Base-by-base conservation (phyloP, 2,888 invertebrate genomes). In the Chouioia cunea region DNA sequence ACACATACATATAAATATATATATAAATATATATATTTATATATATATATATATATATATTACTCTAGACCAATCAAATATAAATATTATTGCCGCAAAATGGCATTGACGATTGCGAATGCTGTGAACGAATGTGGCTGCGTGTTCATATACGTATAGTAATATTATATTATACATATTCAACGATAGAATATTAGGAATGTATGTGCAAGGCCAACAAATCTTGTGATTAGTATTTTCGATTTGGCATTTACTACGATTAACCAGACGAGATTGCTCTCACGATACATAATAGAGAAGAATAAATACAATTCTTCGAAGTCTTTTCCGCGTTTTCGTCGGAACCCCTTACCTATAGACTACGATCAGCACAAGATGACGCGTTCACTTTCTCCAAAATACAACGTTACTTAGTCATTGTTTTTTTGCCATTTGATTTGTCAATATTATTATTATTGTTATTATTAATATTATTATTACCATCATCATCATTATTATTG, bases 81-180 rank as follows among this genome's bases (percentile, higher is more conserved):
- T 53, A 50, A 73, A 67, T 70, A 74, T 75, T 73, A 66, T 73
- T 70, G 73, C 65, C 58, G 23, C 53, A 22, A 22, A 57, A 12
- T 59, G 65, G 50, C 68, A 68, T 64, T 72, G 74, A 58, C 76
- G 72, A 75, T 74, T 54, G 53, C 64, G 76, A 71, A 77, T 74
- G 74, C 78, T 76, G 74, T 72, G 81, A 80, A 80, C 79, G 78
- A 81, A 71, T 79, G 79, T 79, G 79, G 76, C 79, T 80, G 81
- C 81, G 83, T 84, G 84, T 84, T 85, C 83, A 82, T 80, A 77
- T 72, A 72, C 68, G 71, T 74, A 65, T 74, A 76, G 74, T 72
- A 67, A 65, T 68, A 69, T 66, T 69, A 65, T 71, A 46, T 56
- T 16, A 14, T 43, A 54, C 52, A 36, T 74, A 63, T 71, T 77